phyloP scores from a whole-genome alignment of 2,113 vertebrate species.

The Bubo bubo region DNA sequence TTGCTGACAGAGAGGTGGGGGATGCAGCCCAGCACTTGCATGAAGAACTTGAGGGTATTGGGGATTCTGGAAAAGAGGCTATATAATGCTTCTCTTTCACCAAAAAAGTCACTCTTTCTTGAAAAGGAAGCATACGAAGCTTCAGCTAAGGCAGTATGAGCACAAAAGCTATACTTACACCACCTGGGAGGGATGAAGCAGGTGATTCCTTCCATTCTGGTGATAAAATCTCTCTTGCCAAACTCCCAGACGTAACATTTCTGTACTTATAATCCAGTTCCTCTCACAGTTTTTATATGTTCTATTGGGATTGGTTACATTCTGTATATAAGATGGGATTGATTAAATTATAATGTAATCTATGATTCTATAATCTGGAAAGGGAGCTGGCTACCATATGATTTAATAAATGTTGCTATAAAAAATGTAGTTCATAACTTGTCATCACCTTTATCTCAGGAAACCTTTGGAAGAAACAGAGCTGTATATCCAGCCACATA shows the following conservation, averaged over 20 bases:
- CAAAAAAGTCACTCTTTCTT: neutral
- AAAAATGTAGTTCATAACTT: neutral
- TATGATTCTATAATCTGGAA: neutral
- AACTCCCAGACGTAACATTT: neutral
- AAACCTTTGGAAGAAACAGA: neutral
- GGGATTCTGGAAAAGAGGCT: neutral
- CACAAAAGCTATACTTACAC: neutral
- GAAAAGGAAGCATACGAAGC: fast-evolving
- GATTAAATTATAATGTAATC: too few species aligned
- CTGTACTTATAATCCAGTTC: neutral
- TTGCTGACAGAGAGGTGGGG: neutral
- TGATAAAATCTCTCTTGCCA: neutral
- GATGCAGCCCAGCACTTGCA: neutral
- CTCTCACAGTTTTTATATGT: neutral
- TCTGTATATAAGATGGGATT: neutral
- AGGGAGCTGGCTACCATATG: neutral
- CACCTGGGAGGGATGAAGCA: neutral
- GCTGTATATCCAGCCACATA: neutral
- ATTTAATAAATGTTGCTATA: neutral
- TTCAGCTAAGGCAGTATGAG: fast-evolving
- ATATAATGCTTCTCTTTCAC: neutral
- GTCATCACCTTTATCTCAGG: neutral
- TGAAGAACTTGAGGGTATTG: neutral
- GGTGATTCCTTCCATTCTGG: neutral
- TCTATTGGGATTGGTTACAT: neutral